Evolutionary conservation across 2,888 invertebrate genomes (phyloP).

Genomic region (Hyalella azteca): DNA sequence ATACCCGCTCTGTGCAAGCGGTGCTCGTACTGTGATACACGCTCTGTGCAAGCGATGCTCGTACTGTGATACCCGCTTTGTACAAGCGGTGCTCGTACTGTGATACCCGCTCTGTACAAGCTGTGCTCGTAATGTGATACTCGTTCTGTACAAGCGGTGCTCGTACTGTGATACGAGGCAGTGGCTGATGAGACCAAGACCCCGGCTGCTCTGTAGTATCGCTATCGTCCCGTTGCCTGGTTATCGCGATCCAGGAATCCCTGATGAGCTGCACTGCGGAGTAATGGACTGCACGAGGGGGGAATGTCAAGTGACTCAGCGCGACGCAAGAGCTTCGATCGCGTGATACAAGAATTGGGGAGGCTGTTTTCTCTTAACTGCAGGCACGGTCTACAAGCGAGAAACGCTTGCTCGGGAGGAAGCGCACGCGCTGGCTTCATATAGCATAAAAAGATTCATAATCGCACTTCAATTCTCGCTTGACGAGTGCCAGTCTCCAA

Average conservation of each 20-base stretch:
- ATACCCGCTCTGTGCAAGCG: too few species aligned
- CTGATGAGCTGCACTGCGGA: background rate
- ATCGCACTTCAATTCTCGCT: background rate
- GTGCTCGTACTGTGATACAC: too few species aligned
- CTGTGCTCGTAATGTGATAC: too few species aligned
- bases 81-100: too few species aligned
- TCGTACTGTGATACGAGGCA: too few species aligned
- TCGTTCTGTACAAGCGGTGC: too few species aligned
- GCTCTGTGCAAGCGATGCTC: too few species aligned
- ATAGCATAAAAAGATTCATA: background rate
- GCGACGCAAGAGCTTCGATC: background rate
- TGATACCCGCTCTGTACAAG: too few species aligned
- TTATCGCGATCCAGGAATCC: background rate
- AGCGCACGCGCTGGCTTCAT: background rate
- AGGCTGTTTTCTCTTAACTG: background rate
- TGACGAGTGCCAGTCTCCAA: background rate
- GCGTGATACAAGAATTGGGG: background rate
- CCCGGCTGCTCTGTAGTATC: too few species aligned
- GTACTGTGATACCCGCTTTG: too few species aligned
- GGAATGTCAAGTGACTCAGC: background rate
- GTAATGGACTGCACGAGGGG: background rate
- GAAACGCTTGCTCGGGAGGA: background rate
- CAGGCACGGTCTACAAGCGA: too few species aligned
- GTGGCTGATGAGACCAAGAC: too few species aligned
- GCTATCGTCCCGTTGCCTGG: slow-evolving; percentile 5